phyloP scores from a whole-genome alignment of 2,797 vertebrate genomes.

The Sebastes kiyomatsui region DNA sequence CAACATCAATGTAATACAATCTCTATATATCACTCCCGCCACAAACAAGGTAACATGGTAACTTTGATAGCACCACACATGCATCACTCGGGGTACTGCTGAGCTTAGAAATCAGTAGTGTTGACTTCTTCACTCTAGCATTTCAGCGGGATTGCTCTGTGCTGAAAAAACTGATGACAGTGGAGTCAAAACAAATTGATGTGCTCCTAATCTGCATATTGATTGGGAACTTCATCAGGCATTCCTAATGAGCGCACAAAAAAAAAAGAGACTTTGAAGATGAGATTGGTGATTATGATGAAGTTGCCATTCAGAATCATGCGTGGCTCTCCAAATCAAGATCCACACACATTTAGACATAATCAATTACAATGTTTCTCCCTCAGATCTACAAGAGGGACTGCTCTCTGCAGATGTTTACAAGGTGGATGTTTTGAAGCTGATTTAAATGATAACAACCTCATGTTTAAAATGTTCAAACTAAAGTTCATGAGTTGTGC shows the following conservation, averaged over 20 bases:
- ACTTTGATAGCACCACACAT: neutral
- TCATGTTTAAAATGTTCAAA: neutral
- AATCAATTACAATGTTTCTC: conserved; percentile 70
- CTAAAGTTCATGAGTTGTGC: neutral
- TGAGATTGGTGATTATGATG: conserved; percentile 76
- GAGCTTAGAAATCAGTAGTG: conserved; percentile 23
- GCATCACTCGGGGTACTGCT: neutral
- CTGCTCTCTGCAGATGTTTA: conserved; percentile 56
- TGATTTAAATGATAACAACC: conserved; percentile 20
- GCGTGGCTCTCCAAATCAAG: conserved; percentile 64
- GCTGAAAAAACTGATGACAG: conserved; percentile 30
- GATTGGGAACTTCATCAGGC: conserved; percentile 83
- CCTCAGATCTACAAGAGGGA: conserved; percentile 30
- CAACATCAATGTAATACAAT: neutral
- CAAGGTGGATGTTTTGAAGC: conserved; percentile 33
- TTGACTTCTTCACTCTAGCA: conserved; percentile 34
- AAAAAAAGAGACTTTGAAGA: conserved; percentile 60
- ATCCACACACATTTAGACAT: conserved; percentile 48
- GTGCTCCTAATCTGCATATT: conserved; percentile 82
- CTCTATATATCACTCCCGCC: too few species aligned
- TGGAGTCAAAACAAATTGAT: conserved; percentile 74
- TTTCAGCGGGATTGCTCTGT: conserved; percentile 14
- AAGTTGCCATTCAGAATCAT: conserved; percentile 68
- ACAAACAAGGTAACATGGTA: neutral
- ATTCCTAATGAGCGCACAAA: conserved; percentile 74